Conservation (phyloP, 2,888 invertebrate species). For the Deilephila elpenor region DNA sequence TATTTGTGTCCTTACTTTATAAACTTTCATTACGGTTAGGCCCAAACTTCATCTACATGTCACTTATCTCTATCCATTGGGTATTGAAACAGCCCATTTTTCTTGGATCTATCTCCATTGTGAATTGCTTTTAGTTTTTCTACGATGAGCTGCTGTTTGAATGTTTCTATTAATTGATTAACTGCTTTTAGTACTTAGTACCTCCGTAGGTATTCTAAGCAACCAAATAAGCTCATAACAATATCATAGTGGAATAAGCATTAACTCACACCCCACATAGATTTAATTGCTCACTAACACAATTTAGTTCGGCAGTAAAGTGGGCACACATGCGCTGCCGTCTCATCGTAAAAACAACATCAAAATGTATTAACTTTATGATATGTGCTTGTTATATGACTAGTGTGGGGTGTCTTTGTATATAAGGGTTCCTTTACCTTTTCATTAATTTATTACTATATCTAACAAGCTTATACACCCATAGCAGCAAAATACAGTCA, state of each 20-base stretch:
- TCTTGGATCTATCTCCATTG: too few species aligned
- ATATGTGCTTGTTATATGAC: background rate
- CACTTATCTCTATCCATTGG: too few species aligned
- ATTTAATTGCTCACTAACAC: conserved; percentile 19
- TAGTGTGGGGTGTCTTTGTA: conserved; percentile 5
- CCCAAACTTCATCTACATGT: too few species aligned
- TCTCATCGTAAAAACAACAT: conserved; percentile 24
- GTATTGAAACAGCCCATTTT: too few species aligned
- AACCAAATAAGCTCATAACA: background rate
- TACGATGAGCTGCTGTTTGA: too few species aligned
- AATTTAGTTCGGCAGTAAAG: conserved; percentile 26
- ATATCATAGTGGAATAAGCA: background rate
- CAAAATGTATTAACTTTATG: conserved; percentile 25
- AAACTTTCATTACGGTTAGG: too few species aligned
- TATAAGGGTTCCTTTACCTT: background rate
- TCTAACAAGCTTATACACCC: background rate
- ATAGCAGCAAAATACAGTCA: too few species aligned
- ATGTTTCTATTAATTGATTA: too few species aligned
- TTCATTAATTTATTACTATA: background rate
- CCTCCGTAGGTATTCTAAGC: too few species aligned
- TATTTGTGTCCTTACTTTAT: too few species aligned
- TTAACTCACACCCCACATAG: conserved; percentile 20
- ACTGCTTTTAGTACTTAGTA: too few species aligned
- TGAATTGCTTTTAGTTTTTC: too few species aligned
- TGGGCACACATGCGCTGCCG: conserved; percentile 25